phyloP scores from a whole-genome alignment of 2,888 invertebrate genomes.

The Sesia apiformis region DNA sequence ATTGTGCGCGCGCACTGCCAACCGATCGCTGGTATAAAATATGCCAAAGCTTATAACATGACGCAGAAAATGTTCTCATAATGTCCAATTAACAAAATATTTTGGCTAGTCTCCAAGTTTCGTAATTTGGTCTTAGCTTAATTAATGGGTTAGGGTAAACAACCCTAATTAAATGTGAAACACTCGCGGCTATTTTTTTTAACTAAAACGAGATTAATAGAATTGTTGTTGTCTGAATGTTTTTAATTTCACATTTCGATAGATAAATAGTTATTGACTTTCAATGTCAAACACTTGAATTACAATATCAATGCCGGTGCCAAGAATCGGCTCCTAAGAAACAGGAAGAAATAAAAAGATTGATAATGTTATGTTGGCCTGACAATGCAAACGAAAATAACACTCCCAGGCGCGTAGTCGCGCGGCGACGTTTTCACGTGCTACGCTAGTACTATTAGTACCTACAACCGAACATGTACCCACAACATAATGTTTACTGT shows the following conservation, averaged over 20 bases:
- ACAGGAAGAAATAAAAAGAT: constrained; percentile 51
- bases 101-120: background rate
- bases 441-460: background rate
- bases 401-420: constrained; percentile 45
- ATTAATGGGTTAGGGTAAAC: background rate
- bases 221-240: constrained; percentile 6
- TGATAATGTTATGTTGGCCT: constrained; percentile 46
- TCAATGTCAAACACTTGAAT: background rate
- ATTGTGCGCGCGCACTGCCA: constrained; percentile 32
- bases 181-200: too few relatives aligned
- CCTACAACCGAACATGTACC: background rate
- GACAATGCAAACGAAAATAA: constrained; percentile 57
- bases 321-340: constrained; percentile 47
- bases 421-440: too few relatives aligned
- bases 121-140: background rate
- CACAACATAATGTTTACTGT: too few relatives aligned
- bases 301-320: constrained; percentile 43
- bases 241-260: constrained; percentile 3
- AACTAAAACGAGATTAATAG: too few relatives aligned
- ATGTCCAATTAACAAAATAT: constrained; percentile 30
- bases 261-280: background rate
- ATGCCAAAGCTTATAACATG: constrained; percentile 33
- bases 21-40: constrained; percentile 38
- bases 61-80: constrained; percentile 47
- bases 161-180: too few relatives aligned